Base-by-base conservation (phyloP, 2,888 invertebrate species). In the Lithophane socia region DNA sequence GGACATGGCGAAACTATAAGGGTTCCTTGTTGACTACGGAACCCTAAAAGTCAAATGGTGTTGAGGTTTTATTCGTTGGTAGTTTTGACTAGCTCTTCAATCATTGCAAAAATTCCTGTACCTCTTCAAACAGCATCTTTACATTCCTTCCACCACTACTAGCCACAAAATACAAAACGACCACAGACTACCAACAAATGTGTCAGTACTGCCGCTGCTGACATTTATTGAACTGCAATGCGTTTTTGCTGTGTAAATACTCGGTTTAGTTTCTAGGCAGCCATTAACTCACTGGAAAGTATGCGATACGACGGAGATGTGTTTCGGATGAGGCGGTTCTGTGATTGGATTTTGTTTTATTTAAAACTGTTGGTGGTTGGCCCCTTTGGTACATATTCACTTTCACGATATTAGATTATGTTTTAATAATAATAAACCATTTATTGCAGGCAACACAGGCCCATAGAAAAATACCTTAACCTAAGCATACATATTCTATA, bases 181-280 rank as follows among this genome's bases (percentile, higher is more conserved):
- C 44, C 73, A 68, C 37, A 67, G 52, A 37, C 67, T 67, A 80
- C 74, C 73, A 71, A 74, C 87, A 88, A 87, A 88, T 87, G 87
- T 91, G 88, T 88, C 90, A 89, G 77, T 82, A 79, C 69, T 67
- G 76, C 65, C 71, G n/a, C 64, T 73, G 75, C 79, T 81, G 86
- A 85, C 85, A 88, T 85, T 83, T 77, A 81, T 81, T 82, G 85
- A 84, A 84, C 82, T 81, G 73, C 70, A 82, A 75, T 82, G 75
- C 52, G 85, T 92, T 92, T 91, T 90, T 91, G 83, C 82, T 63
- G 65, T 65, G 77, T 80, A 79, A 80, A 86, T 84, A 79, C 73
- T 83, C 72, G 79, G 77, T 77, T 88, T 85, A 88, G 90, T 91
- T 92, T 91, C 90, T 88, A 89, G 80, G 80, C 75, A 58, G 65